A percentile compares a stretch with the other conserved stretches of the same genome.
These are phyloP conservation scores for Eulemur macaco DNA, from an alignment of 2,113 vertebrate species.

Conservation along the genomic window DNA sequence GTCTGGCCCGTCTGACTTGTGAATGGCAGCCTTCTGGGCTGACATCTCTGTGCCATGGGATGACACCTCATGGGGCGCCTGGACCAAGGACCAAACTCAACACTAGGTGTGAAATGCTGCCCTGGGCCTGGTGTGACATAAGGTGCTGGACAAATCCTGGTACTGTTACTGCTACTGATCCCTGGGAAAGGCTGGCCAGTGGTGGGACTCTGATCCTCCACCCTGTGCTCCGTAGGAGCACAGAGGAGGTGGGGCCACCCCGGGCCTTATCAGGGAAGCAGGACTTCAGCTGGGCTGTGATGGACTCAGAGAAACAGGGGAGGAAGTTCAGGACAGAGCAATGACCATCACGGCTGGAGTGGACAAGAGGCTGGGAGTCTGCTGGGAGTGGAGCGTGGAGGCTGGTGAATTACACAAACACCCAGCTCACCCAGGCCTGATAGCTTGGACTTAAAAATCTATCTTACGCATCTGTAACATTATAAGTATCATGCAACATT, in stretches of 20 bases:
- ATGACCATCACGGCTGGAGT: neutral
- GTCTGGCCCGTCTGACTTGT: neutral
- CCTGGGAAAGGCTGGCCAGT: neutral
- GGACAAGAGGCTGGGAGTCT: neutral
- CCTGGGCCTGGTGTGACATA: neutral
- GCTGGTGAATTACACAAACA: neutral
- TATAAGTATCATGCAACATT: neutral
- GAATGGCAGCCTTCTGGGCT: neutral
- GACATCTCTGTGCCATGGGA: neutral
- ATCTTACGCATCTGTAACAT: neutral
- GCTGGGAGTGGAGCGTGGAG: rapidly evolving
- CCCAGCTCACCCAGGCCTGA: neutral
- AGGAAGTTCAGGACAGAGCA: neutral
- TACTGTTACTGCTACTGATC: neutral
- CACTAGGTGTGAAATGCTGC: neutral
- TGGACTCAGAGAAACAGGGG: neutral
- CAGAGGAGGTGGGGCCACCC: too few relatives aligned
- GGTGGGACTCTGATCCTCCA: neutral
- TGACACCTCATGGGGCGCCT: too few relatives aligned
- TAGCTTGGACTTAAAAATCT: neutral
- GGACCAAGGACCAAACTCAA: neutral
- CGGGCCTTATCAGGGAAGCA: neutral
- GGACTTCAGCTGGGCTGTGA: neutral
- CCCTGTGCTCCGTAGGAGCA: rapidly evolving
- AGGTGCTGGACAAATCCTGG: neutral